These are phyloP conservation scores for Orchestes rusci DNA, from an alignment of 2,888 invertebrate species.

Conservation along the genomic window DNA sequence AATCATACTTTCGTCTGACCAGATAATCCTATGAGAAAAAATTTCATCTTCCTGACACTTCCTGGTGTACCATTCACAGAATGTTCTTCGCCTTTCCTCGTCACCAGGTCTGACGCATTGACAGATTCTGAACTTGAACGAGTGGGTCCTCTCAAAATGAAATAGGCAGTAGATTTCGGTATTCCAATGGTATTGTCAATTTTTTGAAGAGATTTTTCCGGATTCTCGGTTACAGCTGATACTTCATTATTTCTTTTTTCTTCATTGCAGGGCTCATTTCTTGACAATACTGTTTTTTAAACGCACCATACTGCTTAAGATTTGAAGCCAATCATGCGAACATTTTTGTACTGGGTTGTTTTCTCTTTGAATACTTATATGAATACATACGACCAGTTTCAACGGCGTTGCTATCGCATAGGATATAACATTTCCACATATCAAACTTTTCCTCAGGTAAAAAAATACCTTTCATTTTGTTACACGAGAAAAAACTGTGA, in stretches of 20 bases:
- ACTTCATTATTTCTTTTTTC: conserved; percentile 4
- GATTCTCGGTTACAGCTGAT: not conserved
- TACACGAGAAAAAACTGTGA: not conserved
- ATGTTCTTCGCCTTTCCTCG: conserved; percentile 4
- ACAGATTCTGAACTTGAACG: conserved; percentile 6
- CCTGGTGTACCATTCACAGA: too few species aligned
- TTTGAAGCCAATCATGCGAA: not conserved
- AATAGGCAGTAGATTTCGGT: conserved; percentile 9
- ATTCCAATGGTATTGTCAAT: conserved; percentile 2
- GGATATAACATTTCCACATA: not conserved
- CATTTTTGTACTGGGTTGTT: not conserved
- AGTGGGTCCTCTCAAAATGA: conserved; percentile 4
- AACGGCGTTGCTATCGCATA: not conserved
- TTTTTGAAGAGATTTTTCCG: not conserved
- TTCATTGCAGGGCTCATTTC: conserved; percentile 5
- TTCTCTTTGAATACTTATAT: not conserved
- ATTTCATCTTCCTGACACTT: conserved; percentile 7
- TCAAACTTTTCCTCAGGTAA: not conserved
- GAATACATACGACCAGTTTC: not conserved
- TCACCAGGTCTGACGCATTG: conserved; percentile 5
- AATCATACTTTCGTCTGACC: not conserved
- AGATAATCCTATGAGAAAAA: not conserved
- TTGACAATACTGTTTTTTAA: conserved; percentile 7
- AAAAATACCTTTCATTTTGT: not conserved
- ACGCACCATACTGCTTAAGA: conserved; percentile 5